Conservation (phyloP, 2,113 vertebrate genomes). For the Toxotes chatareus region DNA sequence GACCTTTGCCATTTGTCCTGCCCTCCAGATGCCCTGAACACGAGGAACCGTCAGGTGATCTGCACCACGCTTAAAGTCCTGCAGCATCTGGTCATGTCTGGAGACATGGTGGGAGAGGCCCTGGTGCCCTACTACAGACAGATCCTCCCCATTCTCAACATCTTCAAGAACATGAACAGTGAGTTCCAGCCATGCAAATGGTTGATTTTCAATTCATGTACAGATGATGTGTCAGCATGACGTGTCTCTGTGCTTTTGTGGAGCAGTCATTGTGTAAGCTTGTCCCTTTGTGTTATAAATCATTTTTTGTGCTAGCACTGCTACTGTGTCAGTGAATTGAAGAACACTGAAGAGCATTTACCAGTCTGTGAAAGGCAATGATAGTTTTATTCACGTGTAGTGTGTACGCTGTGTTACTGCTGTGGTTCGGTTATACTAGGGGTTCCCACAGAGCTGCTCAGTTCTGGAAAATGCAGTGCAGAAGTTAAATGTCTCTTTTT, state of each 20-base stretch:
- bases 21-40: constrained; percentile 91
- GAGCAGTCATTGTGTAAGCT: constrained; percentile 29
- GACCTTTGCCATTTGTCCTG: constrained; percentile 30
- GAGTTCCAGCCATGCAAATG: constrained; percentile 74
- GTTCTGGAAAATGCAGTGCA: constrained; percentile 1
- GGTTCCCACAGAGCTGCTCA: constrained; percentile 23
- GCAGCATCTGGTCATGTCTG: constrained; percentile 94
- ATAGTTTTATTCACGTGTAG: not conserved
- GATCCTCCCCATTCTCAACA: constrained; percentile 94
- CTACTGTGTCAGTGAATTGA: constrained; percentile 1
- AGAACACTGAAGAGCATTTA: not conserved
- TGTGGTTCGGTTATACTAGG: not conserved
- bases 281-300: constrained; percentile 40
- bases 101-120: constrained; percentile 91
- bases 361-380: constrained; percentile 6
- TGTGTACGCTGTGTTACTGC: not conserved
- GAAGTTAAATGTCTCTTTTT: constrained; percentile 5
- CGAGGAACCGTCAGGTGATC: constrained; percentile 92
- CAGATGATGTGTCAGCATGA: constrained; percentile 40
- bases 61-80: constrained; percentile 93
- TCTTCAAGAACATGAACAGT: constrained; percentile 96
- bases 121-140: constrained; percentile 95
- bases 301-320: constrained; percentile 13
- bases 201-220: constrained; percentile 12
- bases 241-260: constrained; percentile 15